Evolutionary conservation across 2,113 vertebrate species (phyloP).

Genomic region (Thamnaconus septentrionalis): DNA sequence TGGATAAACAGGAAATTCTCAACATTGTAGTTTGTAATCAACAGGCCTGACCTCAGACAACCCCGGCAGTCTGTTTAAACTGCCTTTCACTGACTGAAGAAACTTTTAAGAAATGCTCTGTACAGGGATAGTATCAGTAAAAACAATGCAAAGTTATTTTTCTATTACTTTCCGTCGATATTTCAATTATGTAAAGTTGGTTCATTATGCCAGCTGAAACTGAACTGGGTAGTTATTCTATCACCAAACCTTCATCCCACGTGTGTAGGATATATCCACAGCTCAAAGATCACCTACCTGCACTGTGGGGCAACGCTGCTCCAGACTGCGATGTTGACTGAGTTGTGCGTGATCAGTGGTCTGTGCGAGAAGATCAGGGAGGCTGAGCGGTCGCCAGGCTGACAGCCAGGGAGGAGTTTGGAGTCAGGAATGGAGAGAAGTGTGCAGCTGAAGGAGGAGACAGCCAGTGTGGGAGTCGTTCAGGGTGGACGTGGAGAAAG

Average conservation of each 20-base stretch:
- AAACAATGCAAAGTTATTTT: neutral
- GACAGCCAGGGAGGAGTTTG: slow-evolving; percentile 57
- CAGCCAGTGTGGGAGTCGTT: too few species aligned
- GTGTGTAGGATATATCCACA: too few species aligned
- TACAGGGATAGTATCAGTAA: neutral
- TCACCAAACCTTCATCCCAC: too few species aligned
- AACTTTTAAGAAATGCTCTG: neutral
- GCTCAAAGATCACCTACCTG: slow-evolving; percentile 36
- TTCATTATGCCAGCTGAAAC: too few species aligned
- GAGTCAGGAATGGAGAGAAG: slow-evolving; percentile 8
- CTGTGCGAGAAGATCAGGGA: slow-evolving; percentile 28
- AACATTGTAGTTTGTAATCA: slow-evolving; percentile 14
- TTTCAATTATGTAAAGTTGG: too few species aligned
- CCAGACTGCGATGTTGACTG: neutral
- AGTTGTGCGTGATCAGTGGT: slow-evolving; percentile 28
- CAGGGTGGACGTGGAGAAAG: too few species aligned
- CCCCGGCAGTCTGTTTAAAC: neutral
- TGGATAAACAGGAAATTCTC: slow-evolving; percentile 51
- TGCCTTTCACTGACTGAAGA: neutral
- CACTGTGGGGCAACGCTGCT: neutral
- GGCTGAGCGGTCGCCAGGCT: slow-evolving; percentile 33
- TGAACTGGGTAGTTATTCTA: too few species aligned
- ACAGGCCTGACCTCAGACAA: slow-evolving; percentile 2
- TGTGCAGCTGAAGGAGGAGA: slow-evolving; percentile 15
- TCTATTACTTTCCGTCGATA: too few species aligned